Evolutionary conservation across 2,888 invertebrate genomes (phyloP).

Genomic region (Tyria jacobaeae): DNA sequence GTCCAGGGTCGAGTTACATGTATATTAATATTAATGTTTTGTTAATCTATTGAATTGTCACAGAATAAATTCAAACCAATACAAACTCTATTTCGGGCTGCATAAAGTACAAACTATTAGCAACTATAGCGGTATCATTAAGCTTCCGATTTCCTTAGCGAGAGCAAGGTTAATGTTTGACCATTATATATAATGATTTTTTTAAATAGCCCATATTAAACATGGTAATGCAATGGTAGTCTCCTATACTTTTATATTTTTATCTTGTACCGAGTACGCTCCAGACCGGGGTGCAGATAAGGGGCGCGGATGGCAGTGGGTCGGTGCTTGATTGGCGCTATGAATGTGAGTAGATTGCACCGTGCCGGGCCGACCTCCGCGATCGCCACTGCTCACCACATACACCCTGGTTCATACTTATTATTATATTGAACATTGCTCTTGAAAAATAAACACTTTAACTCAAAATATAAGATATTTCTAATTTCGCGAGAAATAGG

Average conservation of each 20-base stretch:
- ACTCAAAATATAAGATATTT: not conserved
- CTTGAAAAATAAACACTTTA: not conserved
- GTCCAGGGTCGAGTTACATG: no score
- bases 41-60: no score
- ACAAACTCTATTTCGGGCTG: no score
- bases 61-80: no score
- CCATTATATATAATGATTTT: no score
- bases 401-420: constrained; percentile 39
- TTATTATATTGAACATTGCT: constrained; percentile 18
- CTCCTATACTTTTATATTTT: not conserved
- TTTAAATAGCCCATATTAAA: no score
- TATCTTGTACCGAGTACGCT: constrained; percentile 50
- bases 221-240: no score
- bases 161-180: no score
- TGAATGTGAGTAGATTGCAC: constrained; percentile 85
- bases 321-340: constrained; percentile 85
- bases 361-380: constrained; percentile 52
- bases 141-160: no score
- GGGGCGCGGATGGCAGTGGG: constrained; percentile 76
- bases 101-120: no score
- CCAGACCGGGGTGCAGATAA: constrained; percentile 69
- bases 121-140: no score
- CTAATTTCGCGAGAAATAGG: not conserved
- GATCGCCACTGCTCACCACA: constrained; percentile 44
- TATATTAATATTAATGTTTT: no score